Conservation (phyloP, 2,888 invertebrate species). For the Hemaris fuciformis region DNA sequence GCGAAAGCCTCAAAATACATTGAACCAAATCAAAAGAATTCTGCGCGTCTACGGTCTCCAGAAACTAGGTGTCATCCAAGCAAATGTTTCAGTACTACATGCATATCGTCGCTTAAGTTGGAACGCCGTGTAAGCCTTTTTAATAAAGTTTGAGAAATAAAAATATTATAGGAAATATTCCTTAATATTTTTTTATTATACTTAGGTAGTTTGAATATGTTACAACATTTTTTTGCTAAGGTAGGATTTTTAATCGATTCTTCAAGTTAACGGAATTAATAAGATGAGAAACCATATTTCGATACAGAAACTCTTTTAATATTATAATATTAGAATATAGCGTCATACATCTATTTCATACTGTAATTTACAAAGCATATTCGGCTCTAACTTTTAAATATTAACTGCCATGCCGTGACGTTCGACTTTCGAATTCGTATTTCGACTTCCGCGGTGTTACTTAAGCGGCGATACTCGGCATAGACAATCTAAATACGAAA, state of each 20-base stretch:
- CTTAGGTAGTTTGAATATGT: too few relatives aligned
- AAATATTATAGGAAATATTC: too few relatives aligned
- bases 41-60: slow-evolving; percentile 50
- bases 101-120: neutral
- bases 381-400: neutral
- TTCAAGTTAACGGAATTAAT: too few relatives aligned
- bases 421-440: neutral
- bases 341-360: too few relatives aligned
- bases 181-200: neutral
- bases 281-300: too few relatives aligned
- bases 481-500: slow-evolving; percentile 27
- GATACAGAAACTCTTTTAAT: too few relatives aligned
- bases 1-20: slow-evolving; percentile 16
- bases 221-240: too few relatives aligned
- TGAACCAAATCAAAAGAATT: slow-evolving; percentile 56
- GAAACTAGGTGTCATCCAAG: slow-evolving; percentile 40
- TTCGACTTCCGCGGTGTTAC: neutral
- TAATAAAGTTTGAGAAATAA: too few relatives aligned
- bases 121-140: neutral
- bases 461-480: slow-evolving; percentile 19
- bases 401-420: neutral
- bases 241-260: too few relatives aligned
- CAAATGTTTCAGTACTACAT: neutral
- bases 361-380: neutral
- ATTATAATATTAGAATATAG: too few relatives aligned